These are phyloP conservation scores for Balearica regulorum DNA, from an alignment of 2,797 vertebrate genomes.

Conservation along the genomic window DNA sequence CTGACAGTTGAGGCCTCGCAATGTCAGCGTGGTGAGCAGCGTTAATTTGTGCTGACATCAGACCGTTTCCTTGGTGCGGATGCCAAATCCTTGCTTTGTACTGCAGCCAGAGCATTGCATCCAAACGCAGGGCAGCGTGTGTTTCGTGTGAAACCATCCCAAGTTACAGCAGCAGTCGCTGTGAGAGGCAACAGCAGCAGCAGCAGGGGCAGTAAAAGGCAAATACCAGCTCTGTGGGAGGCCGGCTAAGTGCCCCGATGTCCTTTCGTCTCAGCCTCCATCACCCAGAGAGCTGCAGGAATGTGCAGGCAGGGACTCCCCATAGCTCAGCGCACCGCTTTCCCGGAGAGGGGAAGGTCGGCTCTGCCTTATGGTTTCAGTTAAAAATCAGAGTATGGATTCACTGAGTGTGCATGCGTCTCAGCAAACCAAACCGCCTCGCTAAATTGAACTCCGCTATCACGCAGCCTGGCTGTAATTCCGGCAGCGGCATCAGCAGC, in stretches of 20 bases:
- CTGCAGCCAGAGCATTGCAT: background rate
- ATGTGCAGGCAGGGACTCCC: background rate
- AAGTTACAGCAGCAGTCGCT: background rate
- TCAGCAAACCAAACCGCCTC: background rate
- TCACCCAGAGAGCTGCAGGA: background rate
- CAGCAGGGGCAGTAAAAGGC: background rate
- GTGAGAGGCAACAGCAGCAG: background rate
- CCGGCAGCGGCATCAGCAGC: fast-evolving
- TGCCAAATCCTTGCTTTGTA: background rate
- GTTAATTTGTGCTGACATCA: constrained; percentile 42
- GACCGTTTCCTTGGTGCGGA: fast-evolving
- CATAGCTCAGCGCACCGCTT: fast-evolving
- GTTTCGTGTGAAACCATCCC: background rate
- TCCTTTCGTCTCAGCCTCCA: background rate
- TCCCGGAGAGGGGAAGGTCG: background rate
- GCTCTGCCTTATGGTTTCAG: background rate
- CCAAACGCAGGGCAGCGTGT: fast-evolving
- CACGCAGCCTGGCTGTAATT: background rate
- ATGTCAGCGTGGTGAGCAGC: background rate
- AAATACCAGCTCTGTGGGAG: background rate
- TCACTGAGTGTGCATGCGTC: background rate
- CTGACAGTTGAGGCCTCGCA: constrained; percentile 13
- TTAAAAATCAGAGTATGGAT: background rate
- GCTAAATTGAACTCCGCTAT: background rate
- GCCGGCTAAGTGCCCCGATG: background rate